Evolutionary conservation across 2,888 invertebrate species (phyloP), one percentile per base, ranked within the genome.

Genomic region (Eupithecia exiguata): DNA sequence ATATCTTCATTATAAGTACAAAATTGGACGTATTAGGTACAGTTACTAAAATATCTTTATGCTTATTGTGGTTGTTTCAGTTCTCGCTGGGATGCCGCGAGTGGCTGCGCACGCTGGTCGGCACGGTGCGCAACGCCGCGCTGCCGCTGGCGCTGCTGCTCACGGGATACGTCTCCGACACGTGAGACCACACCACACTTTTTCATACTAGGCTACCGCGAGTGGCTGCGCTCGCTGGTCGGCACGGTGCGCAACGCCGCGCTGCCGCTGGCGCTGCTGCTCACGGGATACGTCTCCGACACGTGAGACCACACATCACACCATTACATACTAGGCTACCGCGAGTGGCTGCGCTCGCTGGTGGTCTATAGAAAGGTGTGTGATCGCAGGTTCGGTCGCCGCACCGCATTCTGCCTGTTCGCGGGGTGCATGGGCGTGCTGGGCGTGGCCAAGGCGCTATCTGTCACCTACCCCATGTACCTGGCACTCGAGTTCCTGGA

Each of bases 81-180:
- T 97, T 96, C 89, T 88, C 92, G 79, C 87, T 97, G 77, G 95
- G 95, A 21, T 97, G 97, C 82, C 95, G 95, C 69, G 95, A 96
- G 84, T 97, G 97, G 97, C 95, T 95, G 90, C 92, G 97, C 76
- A 95, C 97, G 0, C 85, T 97, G 86, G 96, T 97, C 71, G 97
- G 97, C 58, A 96, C 97, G 12, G 93, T 97, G 70, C 96, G 97
- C 83, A 96, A 96, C 86, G 85, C 96, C 63, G 97, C 97, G 62
- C 96, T 97, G 84, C 96, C 97, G 73, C 87, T 97, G 77, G 96
- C 97, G 14, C 94, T 97, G 74, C 92, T 96, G 6, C 92, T 97
- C 77, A 95, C 96, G 5, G 97, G 97, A 66, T 95, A 95, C 80
- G 84, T 96, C 66, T 97, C 97, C 2, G 97, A 97, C 88, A 95